A percentile compares a stretch with the other conserved stretches of the same genome.
phyloP scores from a whole-genome alignment of 2,888 invertebrate genomes.

The Pseudanteris insignis region DNA sequence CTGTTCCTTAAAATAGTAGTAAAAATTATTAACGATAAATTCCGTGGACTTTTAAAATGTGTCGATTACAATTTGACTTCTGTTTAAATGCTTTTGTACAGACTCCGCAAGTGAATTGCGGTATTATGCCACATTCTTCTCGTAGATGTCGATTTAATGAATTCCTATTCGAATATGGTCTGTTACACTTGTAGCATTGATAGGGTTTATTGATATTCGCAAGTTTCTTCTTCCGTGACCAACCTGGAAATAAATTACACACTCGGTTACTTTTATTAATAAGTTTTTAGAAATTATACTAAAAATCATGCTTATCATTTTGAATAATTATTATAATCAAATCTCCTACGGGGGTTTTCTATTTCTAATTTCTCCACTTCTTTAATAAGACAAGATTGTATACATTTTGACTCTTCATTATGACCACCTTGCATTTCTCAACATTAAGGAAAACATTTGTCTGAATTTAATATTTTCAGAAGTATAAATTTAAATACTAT shows the following conservation, averaged over 20 bases:
- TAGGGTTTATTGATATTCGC: conserved; percentile 35
- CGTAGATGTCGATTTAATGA: conserved; percentile 68
- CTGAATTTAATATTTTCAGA: too few relatives aligned
- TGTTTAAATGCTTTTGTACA: conserved; percentile 59
- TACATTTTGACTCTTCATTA: too few relatives aligned
- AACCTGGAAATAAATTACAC: conserved; percentile 36
- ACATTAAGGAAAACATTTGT: too few relatives aligned
- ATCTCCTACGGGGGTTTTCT: too few relatives aligned
- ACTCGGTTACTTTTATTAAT: conserved; percentile 13
- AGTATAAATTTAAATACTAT: too few relatives aligned
- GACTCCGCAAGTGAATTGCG: conserved; percentile 58
- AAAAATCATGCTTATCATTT: too few relatives aligned
- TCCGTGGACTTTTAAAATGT: conserved; percentile 54
- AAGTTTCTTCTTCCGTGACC: conserved; percentile 40
- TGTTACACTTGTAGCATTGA: conserved; percentile 51
- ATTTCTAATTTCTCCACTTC: too few relatives aligned
- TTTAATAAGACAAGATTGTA: too few relatives aligned
- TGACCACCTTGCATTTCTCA: too few relatives aligned
- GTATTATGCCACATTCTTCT: conserved; percentile 61
- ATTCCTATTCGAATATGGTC: conserved; percentile 70
- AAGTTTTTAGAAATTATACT: too few relatives aligned
- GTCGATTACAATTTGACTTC: conserved; percentile 57
- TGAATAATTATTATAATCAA: too few relatives aligned
- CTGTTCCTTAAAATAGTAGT: conserved; percentile 7
- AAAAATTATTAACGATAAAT: too few relatives aligned